A percentile compares a stretch with the other conserved stretches of the same genome.
Conservation (phyloP, 2,113 vertebrate genomes). For the Heteronetta atricapilla region DNA sequence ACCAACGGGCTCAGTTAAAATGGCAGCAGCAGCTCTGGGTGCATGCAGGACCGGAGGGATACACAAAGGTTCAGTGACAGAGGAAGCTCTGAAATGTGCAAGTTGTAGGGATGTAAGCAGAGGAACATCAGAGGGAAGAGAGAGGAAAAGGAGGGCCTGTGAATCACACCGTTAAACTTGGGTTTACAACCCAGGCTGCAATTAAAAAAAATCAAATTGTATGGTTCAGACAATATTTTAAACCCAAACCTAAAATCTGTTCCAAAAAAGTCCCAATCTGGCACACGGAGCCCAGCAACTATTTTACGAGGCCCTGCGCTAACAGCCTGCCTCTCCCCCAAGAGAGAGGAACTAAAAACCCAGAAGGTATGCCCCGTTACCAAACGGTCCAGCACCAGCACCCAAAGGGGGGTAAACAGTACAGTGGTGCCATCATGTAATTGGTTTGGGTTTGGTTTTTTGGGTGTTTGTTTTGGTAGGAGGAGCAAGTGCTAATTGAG, state of each 20-base stretch:
- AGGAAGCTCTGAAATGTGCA: background rate
- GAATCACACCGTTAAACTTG: background rate
- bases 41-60: fast-evolving
- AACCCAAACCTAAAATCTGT: background rate
- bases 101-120: background rate
- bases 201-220: background rate
- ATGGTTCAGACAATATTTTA: background rate
- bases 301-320: background rate
- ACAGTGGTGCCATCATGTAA: background rate
- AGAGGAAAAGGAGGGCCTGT: background rate
- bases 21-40: background rate
- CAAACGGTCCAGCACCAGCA: fast-evolving
- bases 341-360: background rate
- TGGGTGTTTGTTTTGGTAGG: too few relatives aligned
- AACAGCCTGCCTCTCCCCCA: background rate
- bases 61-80: background rate
- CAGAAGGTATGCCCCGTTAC: background rate
- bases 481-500: too few relatives aligned
- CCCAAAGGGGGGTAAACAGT: background rate
- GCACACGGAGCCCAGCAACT: background rate
- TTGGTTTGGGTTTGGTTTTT: background rate
- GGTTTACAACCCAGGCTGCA: background rate
- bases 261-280: background rate
- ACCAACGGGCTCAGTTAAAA: background rate
- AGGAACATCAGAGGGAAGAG: background rate